Evolutionary conservation across 2,113 vertebrate species (phyloP), one percentile per base, ranked within the genome.

Genomic region (Todiramphus chloris): DNA sequence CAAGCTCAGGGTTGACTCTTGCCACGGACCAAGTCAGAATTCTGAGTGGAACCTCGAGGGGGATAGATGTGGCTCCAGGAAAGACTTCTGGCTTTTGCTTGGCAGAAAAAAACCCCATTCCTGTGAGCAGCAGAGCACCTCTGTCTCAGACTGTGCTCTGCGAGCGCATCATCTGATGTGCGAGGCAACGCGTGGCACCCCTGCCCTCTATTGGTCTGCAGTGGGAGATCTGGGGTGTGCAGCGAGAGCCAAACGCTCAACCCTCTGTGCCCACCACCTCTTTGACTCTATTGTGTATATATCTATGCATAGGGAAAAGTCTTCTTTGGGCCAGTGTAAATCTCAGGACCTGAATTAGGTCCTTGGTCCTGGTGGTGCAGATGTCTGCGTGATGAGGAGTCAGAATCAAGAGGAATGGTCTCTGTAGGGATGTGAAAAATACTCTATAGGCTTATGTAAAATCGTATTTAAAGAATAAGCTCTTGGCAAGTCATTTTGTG

Each of bases 151-250:
- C 10, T 10, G 5, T 24, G 46, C 87, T 83, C 39, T 63, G 68
- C 1, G 1, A 59, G 51, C 3, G 33, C 41, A 44, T 8, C 2
- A 0, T 17, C 3, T 2, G 69, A 46, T 59, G 50, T 2, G 13
- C 5, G 5, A 85, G 72, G 39, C 82, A 92, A 5, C 0, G 3
- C 6, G 35, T 67, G 69, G 60, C 84, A 84, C 55, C 91, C 85
- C 94, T 96, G 96, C 96, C 95, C 92, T 93, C 96, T 95, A 5
- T 87, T 66, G 94, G 95, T 68, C 15, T 43, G 8, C 51, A 25
- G 7, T 28, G 44, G 83, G 44, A 60, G 78, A 16, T 27, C 63
- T 4, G 16, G n/a, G 23, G 33, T 15, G 41, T 39, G 51, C 58
- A 43, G 2, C n/a, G 4, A 9, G 41, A 31, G 24, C 27, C 1